phyloP scores from a whole-genome alignment of 2,888 invertebrate genomes.

The Tolmerus cingulatus region DNA sequence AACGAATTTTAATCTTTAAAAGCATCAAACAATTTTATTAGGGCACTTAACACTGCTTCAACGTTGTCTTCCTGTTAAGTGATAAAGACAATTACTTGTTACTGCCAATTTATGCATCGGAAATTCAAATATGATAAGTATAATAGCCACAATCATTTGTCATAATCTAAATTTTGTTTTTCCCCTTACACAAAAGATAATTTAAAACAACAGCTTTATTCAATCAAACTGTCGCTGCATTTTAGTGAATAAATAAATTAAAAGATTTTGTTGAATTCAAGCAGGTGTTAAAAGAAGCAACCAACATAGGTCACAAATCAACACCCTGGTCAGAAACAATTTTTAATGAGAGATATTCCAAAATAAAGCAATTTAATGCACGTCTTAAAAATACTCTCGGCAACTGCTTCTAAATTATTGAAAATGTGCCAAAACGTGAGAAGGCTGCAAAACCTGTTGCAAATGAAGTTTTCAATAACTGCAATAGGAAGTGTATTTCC shows the following conservation, averaged over 20 bases:
- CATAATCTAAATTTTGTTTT: neutral
- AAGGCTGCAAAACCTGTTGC: neutral
- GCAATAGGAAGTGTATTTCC: neutral
- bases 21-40: neutral
- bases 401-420: neutral
- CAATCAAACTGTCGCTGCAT: neutral
- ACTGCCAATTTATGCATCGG: neutral
- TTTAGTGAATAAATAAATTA: neutral
- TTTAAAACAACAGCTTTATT: neutral
- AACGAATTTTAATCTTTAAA: neutral
- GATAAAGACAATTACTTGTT: neutral
- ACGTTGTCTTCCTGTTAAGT: neutral
- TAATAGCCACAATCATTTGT: neutral
- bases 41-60: neutral
- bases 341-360: neutral
- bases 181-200: neutral
- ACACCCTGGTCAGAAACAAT: neutral
- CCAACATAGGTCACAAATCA: neutral
- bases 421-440: neutral
- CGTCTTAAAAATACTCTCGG: neutral
- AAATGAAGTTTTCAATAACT: neutral
- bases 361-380: neutral
- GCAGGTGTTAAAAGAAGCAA: neutral
- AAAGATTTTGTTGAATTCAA: neutral
- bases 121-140: neutral